These are phyloP conservation scores for Hemitrygon akajei DNA, from an alignment of 2,797 vertebrate species.

Conservation along the genomic window DNA sequence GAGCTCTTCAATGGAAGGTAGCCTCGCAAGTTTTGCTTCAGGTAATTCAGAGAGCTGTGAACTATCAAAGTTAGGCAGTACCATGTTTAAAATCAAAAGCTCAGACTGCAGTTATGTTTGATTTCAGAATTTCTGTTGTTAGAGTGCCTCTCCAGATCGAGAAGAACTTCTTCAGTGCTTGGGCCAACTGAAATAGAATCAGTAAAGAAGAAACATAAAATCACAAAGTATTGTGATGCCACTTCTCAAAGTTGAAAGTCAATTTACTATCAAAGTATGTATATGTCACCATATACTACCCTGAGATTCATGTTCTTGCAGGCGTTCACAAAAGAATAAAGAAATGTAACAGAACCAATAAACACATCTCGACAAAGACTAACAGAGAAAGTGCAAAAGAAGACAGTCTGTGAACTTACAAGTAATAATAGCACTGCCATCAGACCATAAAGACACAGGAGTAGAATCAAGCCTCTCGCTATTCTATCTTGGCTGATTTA, in stretches of 20 bases:
- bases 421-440: too few relatives aligned
- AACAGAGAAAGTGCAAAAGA: too few relatives aligned
- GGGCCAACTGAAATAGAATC: background rate
- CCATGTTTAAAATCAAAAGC: background rate
- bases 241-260: background rate
- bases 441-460: too few relatives aligned
- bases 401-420: too few relatives aligned
- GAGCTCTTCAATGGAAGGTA: background rate
- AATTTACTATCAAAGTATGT: too few relatives aligned
- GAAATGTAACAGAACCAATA: too few relatives aligned
- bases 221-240: background rate
- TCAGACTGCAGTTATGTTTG: background rate
- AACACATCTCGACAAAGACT: too few relatives aligned
- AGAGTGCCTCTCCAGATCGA: background rate
- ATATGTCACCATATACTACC: too few relatives aligned
- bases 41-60: background rate
- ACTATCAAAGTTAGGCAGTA: background rate
- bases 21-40: background rate
- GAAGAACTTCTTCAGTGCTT: background rate
- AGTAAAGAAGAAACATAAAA: background rate
- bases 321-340: too few relatives aligned
- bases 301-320: too few relatives aligned
- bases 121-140: constrained; percentile 21
- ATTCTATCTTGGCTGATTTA: too few relatives aligned
- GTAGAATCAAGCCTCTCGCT: too few relatives aligned